Evolutionary conservation across 1,140 invertebrate species (phyloP), one percentile per base, ranked within the genome.

Genomic region (Platorchestia sp.): DNA sequence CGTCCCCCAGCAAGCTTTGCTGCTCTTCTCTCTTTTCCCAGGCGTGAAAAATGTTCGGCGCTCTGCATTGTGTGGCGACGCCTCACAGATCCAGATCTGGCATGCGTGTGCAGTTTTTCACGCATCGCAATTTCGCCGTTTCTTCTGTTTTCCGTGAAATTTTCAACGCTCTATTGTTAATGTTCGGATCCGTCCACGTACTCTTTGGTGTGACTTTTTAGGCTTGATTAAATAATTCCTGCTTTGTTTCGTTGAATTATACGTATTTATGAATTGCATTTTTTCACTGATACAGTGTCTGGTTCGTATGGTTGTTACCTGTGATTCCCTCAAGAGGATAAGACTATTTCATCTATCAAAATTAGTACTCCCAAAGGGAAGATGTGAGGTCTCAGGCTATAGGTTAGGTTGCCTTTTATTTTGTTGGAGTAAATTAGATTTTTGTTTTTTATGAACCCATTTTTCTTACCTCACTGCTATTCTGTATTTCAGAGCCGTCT

Each of bases 61-160:
- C 41, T 89, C 87, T 89, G 87, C 87, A 89, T 89, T 89, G 87
- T 89, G 87, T 36, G 87, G 87, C 22, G 36, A 5, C 87, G 87
- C 36, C 87, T 89, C 43, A 44, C 41, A 89, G 87, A 14, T 41
- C 87, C 41, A 75, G 41, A 89, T 89, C 87, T 42, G 87, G 43
- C 87, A 89, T 89, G 87, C 87, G 87, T 89, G 87, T 42, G 87
- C 41, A 44, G 59, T 75, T 75, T 75, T 75, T 75, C 59, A 75
- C 59, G 59, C 59, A 75, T 75, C 59, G 36, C 59, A 75, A 75
- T 75, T 75, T 75, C 16, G 87, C 41, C 87, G 7, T 89, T 89
- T 89, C 87, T 89, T 89, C 36, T 19, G 43, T 89, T 89, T 89
- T 44, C 87, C 27, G 27, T 75, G 59, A 75, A 75, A 36, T 75